phyloP scores from a whole-genome alignment of 2,888 invertebrate genomes.

The Lamellibrachia satsuma region DNA sequence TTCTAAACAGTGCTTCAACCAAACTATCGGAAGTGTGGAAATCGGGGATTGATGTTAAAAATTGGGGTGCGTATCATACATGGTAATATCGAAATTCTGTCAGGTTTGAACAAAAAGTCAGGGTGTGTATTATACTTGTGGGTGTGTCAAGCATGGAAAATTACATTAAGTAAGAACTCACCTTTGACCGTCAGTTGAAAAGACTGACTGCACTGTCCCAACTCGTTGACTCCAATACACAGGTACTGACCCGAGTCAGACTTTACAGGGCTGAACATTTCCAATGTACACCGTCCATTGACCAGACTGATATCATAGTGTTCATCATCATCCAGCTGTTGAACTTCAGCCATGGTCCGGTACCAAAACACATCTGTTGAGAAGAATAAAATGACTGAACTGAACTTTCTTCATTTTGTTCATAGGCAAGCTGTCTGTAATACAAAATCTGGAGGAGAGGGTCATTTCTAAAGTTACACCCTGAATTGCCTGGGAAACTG shows the following conservation, averaged over 20 bases:
- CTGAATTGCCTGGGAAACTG: not conserved
- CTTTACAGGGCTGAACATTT: slow-evolving; percentile 51
- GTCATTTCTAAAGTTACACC: not conserved
- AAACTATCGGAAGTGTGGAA: no score
- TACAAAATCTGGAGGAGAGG: not conserved
- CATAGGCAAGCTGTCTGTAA: not conserved
- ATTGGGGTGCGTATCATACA: no score
- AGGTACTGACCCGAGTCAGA: slow-evolving; percentile 47
- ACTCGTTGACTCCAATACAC: slow-evolving; percentile 42
- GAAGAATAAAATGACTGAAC: not conserved
- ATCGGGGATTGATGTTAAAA: no score
- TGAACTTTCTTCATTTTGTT: not conserved
- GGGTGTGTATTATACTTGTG: no score
- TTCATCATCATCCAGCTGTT: slow-evolving; percentile 57
- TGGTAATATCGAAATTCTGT: no score
- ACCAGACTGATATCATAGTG: slow-evolving; percentile 51
- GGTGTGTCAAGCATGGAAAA: no score
- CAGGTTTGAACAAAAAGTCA: no score
- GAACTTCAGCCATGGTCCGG: slow-evolving; percentile 49
- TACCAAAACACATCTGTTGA: slow-evolving; percentile 63
- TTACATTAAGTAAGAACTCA: slow-evolving; percentile 34
- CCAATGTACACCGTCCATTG: slow-evolving; percentile 46
- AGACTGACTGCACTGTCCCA: slow-evolving; percentile 46
- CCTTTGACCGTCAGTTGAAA: slow-evolving; percentile 58
- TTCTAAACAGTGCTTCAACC: no score